Percentiles rank a stretch among this genome's conserved stretches.
phyloP scores from a whole-genome alignment of 2,113 vertebrate genomes.

The Plotosus lineatus region DNA sequence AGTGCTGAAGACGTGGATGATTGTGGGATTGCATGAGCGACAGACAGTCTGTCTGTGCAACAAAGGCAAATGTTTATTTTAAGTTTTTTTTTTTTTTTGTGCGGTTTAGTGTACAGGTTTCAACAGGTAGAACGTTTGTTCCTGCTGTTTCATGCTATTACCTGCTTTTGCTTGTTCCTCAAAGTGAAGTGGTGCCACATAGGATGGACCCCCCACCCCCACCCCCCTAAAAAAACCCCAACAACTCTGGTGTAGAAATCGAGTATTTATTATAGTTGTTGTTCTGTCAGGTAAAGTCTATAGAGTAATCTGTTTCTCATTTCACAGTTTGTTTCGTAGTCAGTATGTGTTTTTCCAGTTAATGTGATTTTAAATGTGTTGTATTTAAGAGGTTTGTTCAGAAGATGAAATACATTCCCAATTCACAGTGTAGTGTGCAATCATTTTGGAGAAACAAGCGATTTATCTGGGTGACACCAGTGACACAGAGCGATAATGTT shows the following conservation, averaged over 20 bases:
- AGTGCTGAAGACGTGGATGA: conserved; percentile 16
- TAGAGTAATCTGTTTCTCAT: conserved; percentile 8
- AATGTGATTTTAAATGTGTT: background rate
- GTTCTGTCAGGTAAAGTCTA: conserved; percentile 6
- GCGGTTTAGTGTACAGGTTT: conserved; percentile 26
- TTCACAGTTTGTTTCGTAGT: background rate
- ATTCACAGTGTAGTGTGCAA: background rate
- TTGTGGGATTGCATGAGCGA: conserved; percentile 36
- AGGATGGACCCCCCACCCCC: no score
- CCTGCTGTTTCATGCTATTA: background rate
- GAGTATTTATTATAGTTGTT: no score
- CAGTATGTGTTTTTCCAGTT: background rate
- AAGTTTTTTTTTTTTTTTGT: conserved; percentile 38
- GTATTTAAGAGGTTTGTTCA: background rate
- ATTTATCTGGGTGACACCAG: background rate
- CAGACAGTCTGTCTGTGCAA: conserved; percentile 41
- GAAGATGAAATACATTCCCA: background rate
- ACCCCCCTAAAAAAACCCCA: no score
- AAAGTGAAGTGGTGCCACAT: conserved; percentile 8
- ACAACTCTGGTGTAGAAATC: no score
- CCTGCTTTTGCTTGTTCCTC: conserved; percentile 16
- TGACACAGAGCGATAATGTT: conserved; percentile 32
- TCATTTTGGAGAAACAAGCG: background rate
- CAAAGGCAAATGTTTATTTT: conserved; percentile 39
- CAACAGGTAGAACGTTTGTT: background rate